A percentile compares a stretch with the other conserved stretches of the same genome.
Evolutionary conservation across 1,140 invertebrate species (phyloP).

Genomic region (Drosophila sucinea): DNA sequence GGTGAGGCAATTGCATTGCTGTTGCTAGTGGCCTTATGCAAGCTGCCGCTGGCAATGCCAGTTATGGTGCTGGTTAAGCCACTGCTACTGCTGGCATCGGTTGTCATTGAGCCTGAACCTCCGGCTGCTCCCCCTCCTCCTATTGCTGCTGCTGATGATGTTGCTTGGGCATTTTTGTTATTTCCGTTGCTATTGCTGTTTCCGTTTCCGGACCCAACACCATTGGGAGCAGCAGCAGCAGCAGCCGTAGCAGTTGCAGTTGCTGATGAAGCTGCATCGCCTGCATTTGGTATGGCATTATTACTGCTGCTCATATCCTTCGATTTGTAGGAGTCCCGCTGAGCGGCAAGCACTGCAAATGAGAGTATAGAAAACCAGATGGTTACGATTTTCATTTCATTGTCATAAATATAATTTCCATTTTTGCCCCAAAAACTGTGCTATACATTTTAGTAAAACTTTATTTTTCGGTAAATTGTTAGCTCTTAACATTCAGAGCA

Average conservation of each 20-base stretch:
- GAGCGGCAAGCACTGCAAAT: conserved; percentile 67
- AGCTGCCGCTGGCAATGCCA: conserved; percentile 64
- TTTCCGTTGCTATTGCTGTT: conserved; percentile 58
- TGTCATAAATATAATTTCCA: conserved; percentile 7
- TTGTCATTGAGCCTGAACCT: conserved; percentile 50
- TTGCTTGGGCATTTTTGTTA: conserved; percentile 57
- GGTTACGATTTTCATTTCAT: background rate
- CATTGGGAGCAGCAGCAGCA: conserved; percentile 38
- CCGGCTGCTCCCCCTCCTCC: conserved; percentile 3
- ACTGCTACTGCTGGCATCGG: conserved; percentile 48
- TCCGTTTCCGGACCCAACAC: conserved; percentile 61
- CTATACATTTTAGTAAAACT: conserved; percentile 31
- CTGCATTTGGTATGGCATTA: conserved; percentile 65
- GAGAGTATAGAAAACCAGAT: background rate
- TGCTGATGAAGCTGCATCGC: conserved; percentile 29
- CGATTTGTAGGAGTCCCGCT: conserved; percentile 74
- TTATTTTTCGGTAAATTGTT: conserved; percentile 2
- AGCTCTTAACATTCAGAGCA: conserved; percentile 49
- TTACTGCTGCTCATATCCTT: conserved; percentile 75
- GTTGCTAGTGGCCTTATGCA: conserved; percentile 57
- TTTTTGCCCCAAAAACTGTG: conserved; percentile 11
- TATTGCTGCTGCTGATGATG: conserved; percentile 16
- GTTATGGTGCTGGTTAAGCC: conserved; percentile 42
- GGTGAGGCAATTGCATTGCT: conserved; percentile 54
- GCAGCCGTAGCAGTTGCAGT: conserved; percentile 30